Evolutionary conservation across 2,113 vertebrate species (phyloP).

Genomic region (Beaufortia kweichowensis): DNA sequence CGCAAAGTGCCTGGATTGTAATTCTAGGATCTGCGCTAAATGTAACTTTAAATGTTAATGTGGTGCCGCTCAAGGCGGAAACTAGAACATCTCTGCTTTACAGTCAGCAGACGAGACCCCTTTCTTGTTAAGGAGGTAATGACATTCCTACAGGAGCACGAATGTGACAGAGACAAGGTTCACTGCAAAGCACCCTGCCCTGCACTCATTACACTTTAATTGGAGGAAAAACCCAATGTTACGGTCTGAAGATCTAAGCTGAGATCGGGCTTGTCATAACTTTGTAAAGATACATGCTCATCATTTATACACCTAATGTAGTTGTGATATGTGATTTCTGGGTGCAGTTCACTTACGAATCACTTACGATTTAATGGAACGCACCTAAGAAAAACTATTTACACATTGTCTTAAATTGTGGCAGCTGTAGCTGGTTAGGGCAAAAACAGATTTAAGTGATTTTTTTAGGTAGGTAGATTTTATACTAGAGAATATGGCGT

Average conservation of each 20-base stretch:
- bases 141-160: conserved; percentile 15
- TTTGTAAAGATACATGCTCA: background rate
- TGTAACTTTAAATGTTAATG: conserved; percentile 53
- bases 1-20: conserved; percentile 17
- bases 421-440: no score
- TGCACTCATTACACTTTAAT: conserved; percentile 46
- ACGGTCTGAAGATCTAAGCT: background rate
- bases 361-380: no score
- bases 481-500: background rate
- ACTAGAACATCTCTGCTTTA: conserved; percentile 39
- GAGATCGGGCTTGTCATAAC: background rate
- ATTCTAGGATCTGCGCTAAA: conserved; percentile 33
- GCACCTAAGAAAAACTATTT: no score
- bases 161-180: conserved; percentile 29
- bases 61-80: conserved; percentile 21
- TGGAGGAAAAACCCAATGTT: conserved; percentile 4
- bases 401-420: no score
- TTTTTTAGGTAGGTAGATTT: no score
- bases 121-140: conserved; percentile 31
- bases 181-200: conserved; percentile 6
- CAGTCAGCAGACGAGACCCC: conserved; percentile 22
- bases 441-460: no score
- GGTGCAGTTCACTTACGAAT: no score
- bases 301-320: background rate
- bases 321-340: background rate